Base-by-base conservation (phyloP, 2,888 invertebrate species). In the Ichneumoninae sp. region DNA sequence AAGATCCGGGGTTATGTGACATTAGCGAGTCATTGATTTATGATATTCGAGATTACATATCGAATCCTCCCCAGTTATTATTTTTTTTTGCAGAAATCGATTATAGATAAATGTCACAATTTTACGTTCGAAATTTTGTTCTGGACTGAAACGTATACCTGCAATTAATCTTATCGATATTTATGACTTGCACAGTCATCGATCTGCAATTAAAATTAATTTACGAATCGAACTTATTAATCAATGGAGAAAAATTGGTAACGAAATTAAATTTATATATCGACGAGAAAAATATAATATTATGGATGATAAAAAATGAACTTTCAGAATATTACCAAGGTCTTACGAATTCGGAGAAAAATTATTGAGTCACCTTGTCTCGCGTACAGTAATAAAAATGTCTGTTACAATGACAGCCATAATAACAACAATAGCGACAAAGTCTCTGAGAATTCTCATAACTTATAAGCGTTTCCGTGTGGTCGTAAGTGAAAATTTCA, bases 401-500 rank as follows among this genome's bases (percentile, higher is more conserved):
- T 22, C 47, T 44, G 19, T 65, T 54, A n/a, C 16, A 44, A 77
- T 68, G 60, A 47, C 26, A 33, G 10, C 52, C 13, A 69, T 77
- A 66, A 66, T 66, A 40, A 66, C 50, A 13, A 19, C 52, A 62
- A 22, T 36, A 70, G 57, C 44, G n/a, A 36, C 22, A n/a, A 22
- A n/a, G 54, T 33, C 69, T 30, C 69, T 57, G 26, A 70, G 30
- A n/a, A 62, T 44, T 65, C 30, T 33, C 33, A 33, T 33, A 7
- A 33, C 22, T 47, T 8, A 33, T 22, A 3, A 70, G 36, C 13
- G 54, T 79, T 79, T 54, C 16, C 68, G 30, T 36, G 26, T 44
- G 40, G 66, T 80, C 62, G 47, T 74, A 33, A n/a, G 47, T 75
- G 52, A 65, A 30, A 62, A 62, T 62, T 44, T 71, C 33, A 26